These are phyloP conservation scores for Lithophane semibrunnea DNA, from an alignment of 2,888 invertebrate species.

Conservation along the genomic window DNA sequence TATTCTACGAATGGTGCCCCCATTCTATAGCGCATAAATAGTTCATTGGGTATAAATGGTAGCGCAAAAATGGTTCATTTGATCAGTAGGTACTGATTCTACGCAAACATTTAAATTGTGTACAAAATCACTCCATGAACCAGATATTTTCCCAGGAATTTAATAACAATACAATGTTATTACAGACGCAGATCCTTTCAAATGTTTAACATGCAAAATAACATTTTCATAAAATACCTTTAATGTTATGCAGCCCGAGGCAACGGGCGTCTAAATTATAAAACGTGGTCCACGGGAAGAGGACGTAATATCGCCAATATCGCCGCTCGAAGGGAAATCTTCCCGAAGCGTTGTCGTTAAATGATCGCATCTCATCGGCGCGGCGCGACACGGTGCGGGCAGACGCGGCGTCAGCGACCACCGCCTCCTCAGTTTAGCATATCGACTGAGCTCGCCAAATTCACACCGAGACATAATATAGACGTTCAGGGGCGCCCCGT, in stretches of 20 bases:
- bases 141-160: constrained; percentile 53
- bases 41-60: constrained; percentile 15
- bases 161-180: constrained; percentile 64
- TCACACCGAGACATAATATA: constrained; percentile 79
- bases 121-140: constrained; percentile 31
- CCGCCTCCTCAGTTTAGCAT: constrained; percentile 81
- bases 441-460: constrained; percentile 83
- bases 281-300: constrained; percentile 78
- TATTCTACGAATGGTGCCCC: constrained; percentile 75
- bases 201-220: constrained; percentile 77
- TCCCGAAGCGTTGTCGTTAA: constrained; percentile 82
- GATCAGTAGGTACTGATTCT: constrained; percentile 28
- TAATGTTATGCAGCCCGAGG: constrained; percentile 79
- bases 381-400: constrained; percentile 75
- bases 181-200: constrained; percentile 66
- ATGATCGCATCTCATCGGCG: constrained; percentile 84
- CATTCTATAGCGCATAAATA: constrained; percentile 48
- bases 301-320: constrained; percentile 82
- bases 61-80: too few species aligned
- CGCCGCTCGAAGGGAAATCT: constrained; percentile 79
- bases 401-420: constrained; percentile 87
- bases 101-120: constrained; percentile 31
- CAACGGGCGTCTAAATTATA: constrained; percentile 79
- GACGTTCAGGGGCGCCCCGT: constrained; percentile 80
- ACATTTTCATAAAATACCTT: constrained; percentile 79